Conservation (phyloP, 1,140 invertebrate genomes). For the Aphelenchoides besseyi region DNA sequence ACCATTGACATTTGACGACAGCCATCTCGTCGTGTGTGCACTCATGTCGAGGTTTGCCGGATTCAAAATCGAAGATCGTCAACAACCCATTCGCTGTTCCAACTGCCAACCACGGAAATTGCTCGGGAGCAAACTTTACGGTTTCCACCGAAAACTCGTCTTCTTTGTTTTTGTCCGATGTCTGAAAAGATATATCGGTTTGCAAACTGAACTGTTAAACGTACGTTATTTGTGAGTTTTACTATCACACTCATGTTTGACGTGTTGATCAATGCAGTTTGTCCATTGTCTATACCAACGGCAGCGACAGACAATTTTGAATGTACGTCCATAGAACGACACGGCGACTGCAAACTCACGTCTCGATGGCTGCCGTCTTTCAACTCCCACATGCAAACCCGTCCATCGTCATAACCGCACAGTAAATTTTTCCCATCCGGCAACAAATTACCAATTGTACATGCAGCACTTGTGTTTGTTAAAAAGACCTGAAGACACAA, state of each 20-base stretch:
- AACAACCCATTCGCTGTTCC: constrained; percentile 27
- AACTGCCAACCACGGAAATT: constrained; percentile 40
- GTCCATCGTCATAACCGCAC: constrained; percentile 27
- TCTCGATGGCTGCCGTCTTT: constrained; percentile 20
- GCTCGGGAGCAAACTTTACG: constrained; percentile 24
- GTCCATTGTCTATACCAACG: constrained; percentile 37
- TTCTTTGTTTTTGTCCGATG: constrained; percentile 14
- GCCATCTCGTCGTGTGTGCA: constrained; percentile 36
- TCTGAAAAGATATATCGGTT: background rate
- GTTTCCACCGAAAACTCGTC: constrained; percentile 26
- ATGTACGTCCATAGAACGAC: constrained; percentile 28
- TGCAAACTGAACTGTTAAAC: background rate
- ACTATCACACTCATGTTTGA: constrained; percentile 24
- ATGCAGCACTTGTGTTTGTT: constrained; percentile 24
- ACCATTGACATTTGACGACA: constrained; percentile 36
- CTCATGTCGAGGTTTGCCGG: constrained; percentile 27
- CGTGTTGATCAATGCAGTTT: constrained; percentile 34
- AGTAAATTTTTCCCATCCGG: constrained; percentile 36
- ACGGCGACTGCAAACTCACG: constrained; percentile 21
- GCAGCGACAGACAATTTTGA: constrained; percentile 23
- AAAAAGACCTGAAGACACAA: constrained; percentile 37
- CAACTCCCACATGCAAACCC: constrained; percentile 35
- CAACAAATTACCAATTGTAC: constrained; percentile 24
- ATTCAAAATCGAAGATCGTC: constrained; percentile 34
- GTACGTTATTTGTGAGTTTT: constrained; percentile 19